Evolutionary conservation across 2,888 invertebrate genomes (phyloP), one percentile per base, ranked within the genome.

Genomic region (Chydorus sphaericus): DNA sequence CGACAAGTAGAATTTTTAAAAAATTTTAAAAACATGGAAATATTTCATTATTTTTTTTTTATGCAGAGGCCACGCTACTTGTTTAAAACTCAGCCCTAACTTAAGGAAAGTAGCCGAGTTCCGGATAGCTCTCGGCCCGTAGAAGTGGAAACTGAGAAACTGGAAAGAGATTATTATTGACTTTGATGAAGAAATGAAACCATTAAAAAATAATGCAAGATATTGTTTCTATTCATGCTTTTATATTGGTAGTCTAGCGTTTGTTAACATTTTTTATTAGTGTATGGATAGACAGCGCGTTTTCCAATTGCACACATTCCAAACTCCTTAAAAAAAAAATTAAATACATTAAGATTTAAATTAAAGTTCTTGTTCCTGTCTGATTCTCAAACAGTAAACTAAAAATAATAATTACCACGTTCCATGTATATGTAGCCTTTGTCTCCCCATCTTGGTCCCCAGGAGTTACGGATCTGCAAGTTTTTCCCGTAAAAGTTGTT

Each of bases 41-140:
- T n/a, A n/a, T n/a, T n/a, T n/a, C n/a, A n/a, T n/a, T n/a, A n/a
- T n/a, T 55, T 53, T 60, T 58, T 57, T 58, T 60, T 60, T 58
- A 71, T 73, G 30, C 69, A 91, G 91, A 65, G 93, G 93, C 10
- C 81, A 82, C 33, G 77, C 87, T 8, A 85, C 84, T 58, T 82
- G 85, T 0, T 70, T 93, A 59, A 96, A 96, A 70, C 70, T 96
- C 8, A 94, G 94, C 1, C 94, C 94, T 8, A 96, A 96, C 71
- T 75, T 93, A 48, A 74, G 94, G 60, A 77, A 90, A 48, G 83
- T 83, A 84, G 85, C 56, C 89, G 85, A 67, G 82, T 90, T 23
- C 84, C 88, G 33, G 62, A 63, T 56, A 62, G 62, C 28, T 59
- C 59, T 6, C 62, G 64, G 10, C 62, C 62, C 14, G 52, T 61